Percentiles rank a stretch among this genome's conserved stretches.
phyloP scores from a whole-genome alignment of 2,113 vertebrate genomes.

The Saguinus midas region DNA sequence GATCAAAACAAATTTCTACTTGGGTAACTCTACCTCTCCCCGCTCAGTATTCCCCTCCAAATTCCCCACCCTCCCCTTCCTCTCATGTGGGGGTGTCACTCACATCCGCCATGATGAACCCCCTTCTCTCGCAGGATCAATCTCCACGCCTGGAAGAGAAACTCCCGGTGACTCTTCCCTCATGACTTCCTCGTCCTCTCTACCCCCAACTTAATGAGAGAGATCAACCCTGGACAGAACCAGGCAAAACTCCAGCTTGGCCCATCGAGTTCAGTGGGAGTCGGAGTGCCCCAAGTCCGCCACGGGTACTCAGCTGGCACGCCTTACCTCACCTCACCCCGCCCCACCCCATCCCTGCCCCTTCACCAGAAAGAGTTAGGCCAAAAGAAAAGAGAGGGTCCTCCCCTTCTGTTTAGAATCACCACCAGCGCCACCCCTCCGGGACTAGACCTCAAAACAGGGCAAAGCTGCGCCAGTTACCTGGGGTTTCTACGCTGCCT shows the following conservation, averaged over 20 bases:
- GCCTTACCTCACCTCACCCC: background rate
- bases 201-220: background rate
- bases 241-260: background rate
- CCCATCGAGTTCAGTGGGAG: background rate
- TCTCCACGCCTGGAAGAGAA: conserved; percentile 69
- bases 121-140: conserved; percentile 45
- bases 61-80: background rate
- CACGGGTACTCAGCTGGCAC: background rate
- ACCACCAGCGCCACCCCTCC: background rate
- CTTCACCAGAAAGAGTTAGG: background rate
- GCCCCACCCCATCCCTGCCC: background rate
- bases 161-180: conserved; percentile 45
- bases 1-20: background rate
- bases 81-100: conserved; percentile 22
- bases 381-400: background rate
- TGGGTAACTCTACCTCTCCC: background rate
- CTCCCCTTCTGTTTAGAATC: background rate
- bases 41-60: background rate
- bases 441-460: background rate
- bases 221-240: background rate
- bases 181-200: background rate
- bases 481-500: background rate
- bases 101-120: conserved; percentile 78
- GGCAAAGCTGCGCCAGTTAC: background rate
- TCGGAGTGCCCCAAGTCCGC: background rate